Percentiles rank a stretch among this genome's conserved stretches.
Evolutionary conservation across 2,888 invertebrate genomes (phyloP).

Genomic region (Pterostichus madidus): DNA sequence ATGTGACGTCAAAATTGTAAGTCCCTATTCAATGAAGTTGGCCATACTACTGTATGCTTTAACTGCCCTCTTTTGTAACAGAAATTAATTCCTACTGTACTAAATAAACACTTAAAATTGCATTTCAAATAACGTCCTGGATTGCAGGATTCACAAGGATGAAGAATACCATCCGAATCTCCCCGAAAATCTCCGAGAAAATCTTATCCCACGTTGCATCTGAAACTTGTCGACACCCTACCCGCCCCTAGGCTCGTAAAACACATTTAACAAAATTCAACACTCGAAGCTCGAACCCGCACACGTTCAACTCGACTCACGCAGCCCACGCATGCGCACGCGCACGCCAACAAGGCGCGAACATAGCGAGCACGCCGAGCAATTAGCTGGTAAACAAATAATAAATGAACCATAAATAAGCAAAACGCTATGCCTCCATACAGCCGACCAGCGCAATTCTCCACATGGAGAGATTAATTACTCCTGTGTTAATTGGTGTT

Average conservation of each 20-base stretch:
- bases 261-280: conserved; percentile 70
- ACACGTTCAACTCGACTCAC: conserved; percentile 44
- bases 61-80: no score
- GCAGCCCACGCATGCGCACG: conserved; percentile 29
- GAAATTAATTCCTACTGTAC: no score
- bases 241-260: conserved; percentile 71
- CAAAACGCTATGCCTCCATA: conserved; percentile 71
- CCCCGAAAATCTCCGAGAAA: conserved; percentile 6
- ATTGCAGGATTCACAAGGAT: no score
- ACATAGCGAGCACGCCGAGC: conserved; percentile 67
- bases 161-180: not conserved
- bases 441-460: conserved; percentile 70
- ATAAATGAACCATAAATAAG: conserved; percentile 76
- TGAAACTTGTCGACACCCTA: conserved; percentile 68
- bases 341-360: conserved; percentile 49
- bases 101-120: no score
- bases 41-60: no score
- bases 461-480: conserved; percentile 71
- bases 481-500: conserved; percentile 70
- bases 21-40: no score
- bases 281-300: conserved; percentile 49
- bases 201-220: conserved; percentile 22
- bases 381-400: conserved; percentile 76
- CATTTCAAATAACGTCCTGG: no score
- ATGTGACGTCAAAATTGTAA: no score